These are phyloP conservation scores for Criorhina ranunculi DNA, from an alignment of 2,888 invertebrate species.

Conservation along the genomic window DNA sequence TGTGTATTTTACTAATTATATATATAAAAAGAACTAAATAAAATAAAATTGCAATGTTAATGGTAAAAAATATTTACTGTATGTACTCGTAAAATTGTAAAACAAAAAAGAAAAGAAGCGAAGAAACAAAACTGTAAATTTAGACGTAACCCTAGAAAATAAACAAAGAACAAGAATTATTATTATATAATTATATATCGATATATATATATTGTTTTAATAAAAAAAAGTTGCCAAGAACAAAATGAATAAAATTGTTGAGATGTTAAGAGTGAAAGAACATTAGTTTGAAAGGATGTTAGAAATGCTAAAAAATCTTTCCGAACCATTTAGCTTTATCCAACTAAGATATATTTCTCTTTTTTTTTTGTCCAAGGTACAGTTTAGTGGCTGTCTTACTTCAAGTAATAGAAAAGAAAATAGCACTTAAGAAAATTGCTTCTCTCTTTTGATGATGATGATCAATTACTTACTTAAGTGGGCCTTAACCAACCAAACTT, in stretches of 20 bases:
- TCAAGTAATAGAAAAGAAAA: too few relatives aligned
- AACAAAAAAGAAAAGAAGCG: slow-evolving; percentile 17
- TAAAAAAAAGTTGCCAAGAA: slow-evolving; percentile 68
- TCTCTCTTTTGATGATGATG: too few relatives aligned
- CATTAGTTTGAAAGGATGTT: slow-evolving; percentile 6
- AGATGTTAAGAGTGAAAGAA: slow-evolving; percentile 14
- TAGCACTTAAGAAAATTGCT: too few relatives aligned
- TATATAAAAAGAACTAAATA: slow-evolving; percentile 46
- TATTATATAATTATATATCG: slow-evolving; percentile 42
- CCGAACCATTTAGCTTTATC: too few relatives aligned
- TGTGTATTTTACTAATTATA: slow-evolving; percentile 62
- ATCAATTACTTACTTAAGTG: too few relatives aligned
- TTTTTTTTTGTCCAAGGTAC: too few relatives aligned
- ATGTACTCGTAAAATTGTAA: slow-evolving; percentile 54
- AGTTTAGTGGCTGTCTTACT: too few relatives aligned
- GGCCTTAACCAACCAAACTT: too few relatives aligned
- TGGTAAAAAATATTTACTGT: slow-evolving; percentile 32
- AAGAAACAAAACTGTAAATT: slow-evolving; percentile 39
- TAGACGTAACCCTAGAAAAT: slow-evolving; percentile 35
- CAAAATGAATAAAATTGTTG: slow-evolving; percentile 41
- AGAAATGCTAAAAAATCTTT: not conserved
- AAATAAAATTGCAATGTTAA: slow-evolving; percentile 54
- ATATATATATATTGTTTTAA: too few relatives aligned
- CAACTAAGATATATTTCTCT: too few relatives aligned
- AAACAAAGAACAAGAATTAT: slow-evolving; percentile 26